These are phyloP conservation scores for Erinaceus europaeus DNA, from an alignment of 2,113 vertebrate species.

Conservation along the genomic window DNA sequence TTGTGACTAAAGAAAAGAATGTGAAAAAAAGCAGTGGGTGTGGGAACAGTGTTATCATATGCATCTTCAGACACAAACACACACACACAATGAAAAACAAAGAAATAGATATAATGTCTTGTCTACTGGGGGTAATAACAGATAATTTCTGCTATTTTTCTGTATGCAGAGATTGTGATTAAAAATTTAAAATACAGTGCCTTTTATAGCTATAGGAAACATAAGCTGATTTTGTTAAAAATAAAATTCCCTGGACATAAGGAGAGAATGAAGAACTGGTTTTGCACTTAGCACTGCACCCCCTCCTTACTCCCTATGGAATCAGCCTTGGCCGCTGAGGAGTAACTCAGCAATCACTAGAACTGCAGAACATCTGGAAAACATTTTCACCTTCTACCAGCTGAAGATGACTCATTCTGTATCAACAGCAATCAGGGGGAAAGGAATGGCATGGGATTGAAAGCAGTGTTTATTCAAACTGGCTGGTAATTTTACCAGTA, in stretches of 20 bases:
- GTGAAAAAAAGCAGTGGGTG: background rate
- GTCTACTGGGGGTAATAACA: constrained; percentile 20
- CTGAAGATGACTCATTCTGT: constrained; percentile 57
- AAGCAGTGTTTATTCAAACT: constrained; percentile 40
- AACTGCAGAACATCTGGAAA: constrained; percentile 25
- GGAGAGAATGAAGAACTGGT: background rate
- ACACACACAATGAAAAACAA: constrained; percentile 21
- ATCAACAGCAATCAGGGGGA: constrained; percentile 51
- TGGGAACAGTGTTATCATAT: constrained; percentile 30
- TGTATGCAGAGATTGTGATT: constrained; percentile 31
- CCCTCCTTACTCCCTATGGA: background rate
- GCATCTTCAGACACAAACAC: background rate
- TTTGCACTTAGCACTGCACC: background rate
- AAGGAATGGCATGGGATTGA: constrained; percentile 25
- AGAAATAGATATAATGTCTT: background rate
- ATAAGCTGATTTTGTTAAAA: constrained; percentile 26
- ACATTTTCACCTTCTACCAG: constrained; percentile 51
- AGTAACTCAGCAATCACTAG: background rate
- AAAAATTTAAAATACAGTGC: constrained; percentile 41
- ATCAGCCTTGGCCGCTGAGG: background rate
- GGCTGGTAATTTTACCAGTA: constrained; percentile 37
- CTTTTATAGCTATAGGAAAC: constrained; percentile 40
- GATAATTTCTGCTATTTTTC: too few relatives aligned
- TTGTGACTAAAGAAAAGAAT: constrained; percentile 4
- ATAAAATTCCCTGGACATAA: background rate